Evolutionary conservation across 2,888 invertebrate genomes (phyloP).

Genomic region (Celastrina argiolus): DNA sequence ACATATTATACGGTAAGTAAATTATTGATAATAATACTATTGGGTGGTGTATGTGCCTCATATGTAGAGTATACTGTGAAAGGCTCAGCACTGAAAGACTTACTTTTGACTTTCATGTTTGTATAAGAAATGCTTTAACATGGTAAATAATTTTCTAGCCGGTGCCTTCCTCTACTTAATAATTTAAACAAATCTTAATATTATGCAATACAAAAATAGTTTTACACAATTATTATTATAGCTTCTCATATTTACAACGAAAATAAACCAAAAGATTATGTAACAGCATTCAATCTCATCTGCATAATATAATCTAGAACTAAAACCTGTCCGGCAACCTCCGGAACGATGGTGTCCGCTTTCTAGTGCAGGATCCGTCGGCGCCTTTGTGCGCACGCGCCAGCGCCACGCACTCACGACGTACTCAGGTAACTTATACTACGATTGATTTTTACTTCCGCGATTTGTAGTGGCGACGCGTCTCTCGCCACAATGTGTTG

Average conservation of each 20-base stretch:
- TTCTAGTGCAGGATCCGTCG: slow-evolving; percentile 52
- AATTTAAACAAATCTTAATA: too few species aligned
- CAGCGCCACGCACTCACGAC: slow-evolving; percentile 52
- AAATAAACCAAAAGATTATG: neutral
- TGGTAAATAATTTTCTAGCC: too few species aligned
- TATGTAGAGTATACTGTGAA: too few species aligned
- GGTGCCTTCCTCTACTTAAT: too few species aligned
- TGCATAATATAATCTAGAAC: neutral
- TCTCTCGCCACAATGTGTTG: neutral
- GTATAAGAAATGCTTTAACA: too few species aligned
- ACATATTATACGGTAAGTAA: too few species aligned
- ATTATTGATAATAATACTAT: too few species aligned
- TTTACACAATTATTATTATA: neutral
- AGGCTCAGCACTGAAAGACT: too few species aligned
- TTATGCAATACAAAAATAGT: neutral
- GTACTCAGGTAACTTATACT: slow-evolving; percentile 61
- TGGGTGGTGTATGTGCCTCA: too few species aligned
- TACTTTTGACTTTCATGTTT: too few species aligned
- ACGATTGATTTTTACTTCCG: slow-evolving; percentile 41
- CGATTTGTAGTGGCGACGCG: neutral
- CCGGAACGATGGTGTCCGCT: slow-evolving; percentile 25
- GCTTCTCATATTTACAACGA: neutral
- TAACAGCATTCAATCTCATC: neutral
- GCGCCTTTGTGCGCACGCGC: slow-evolving; percentile 51
- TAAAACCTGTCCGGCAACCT: slow-evolving; percentile 1